Evolutionary conservation across 2,113 vertebrate species (phyloP), one percentile per base, ranked within the genome.

Genomic region (Anarrhichthys ocellatus): DNA sequence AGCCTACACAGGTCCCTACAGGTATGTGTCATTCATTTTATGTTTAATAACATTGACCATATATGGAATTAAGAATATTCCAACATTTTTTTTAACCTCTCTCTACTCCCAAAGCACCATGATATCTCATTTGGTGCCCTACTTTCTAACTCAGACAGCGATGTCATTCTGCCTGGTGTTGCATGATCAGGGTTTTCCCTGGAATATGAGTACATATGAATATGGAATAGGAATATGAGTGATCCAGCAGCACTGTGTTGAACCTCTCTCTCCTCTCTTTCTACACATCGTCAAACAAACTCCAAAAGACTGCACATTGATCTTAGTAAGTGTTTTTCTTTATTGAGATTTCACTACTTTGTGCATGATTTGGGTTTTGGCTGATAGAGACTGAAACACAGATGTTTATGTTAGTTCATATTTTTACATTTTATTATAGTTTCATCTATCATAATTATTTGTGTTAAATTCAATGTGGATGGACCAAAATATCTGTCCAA

Each of bases 271-370:
- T 36, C 4, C 18, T 38, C 36, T 44, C 42, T 59, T 15, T 62
- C 10, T 9, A 42, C 75, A 88, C 75, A 34, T 42, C 10, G 6
- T 36, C 14, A 4, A 46, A 52, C 0, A 4, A 9, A 18, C 17
- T 0, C 0, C 8, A 15, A 10, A 4, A 32, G 10, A 18, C 17
- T 62, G 29, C 24, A 0, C 29, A 64, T 87, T 71, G 6, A 63
- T 10, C 82, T 89, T 20, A 42, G 85, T 89, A n/a, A 83, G 88
- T 80, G 22, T 34, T 58, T 50, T 48, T 42, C 32, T 52, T 40
- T 17, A 38, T 8, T 8, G 3, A 69, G 5, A 36, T 32, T 63
- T 42, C 22, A n/a, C 3, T 2, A 4, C 32, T 27, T 20, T 20
- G 27, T n/a, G 24, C 42, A 36, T 13, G 27, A 46, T 17, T 66